Evolutionary conservation across 2,888 invertebrate genomes (phyloP), one percentile per base, ranked within the genome.

Genomic region (Yponomeuta sedellus): DNA sequence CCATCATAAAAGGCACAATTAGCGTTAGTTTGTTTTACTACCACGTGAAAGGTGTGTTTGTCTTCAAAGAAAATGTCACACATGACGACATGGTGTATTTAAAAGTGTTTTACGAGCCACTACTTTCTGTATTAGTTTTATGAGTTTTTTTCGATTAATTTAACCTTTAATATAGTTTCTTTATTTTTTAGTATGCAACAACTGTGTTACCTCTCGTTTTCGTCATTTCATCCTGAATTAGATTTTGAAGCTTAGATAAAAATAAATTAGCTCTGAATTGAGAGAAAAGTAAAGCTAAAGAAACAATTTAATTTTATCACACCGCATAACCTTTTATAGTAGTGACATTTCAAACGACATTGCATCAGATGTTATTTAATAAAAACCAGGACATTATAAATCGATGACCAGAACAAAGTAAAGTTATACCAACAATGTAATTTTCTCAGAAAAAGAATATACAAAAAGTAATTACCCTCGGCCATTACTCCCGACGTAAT

Each of bases 1-100:
- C 77, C 79, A 77, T 84, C 84, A 84, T 88, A 88, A 88, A 88
- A 85, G 79, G 74, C 75, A 84, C 85, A 87, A 88, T 88, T 86
- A 88, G 84, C 80, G 77, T 78, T 76, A 79, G 80, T 84, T 85
- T 87, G 84, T 85, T 87, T 86, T 83, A 83, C 79, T 78, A 77
- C 78, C 74, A 76, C 75, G 74, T 74, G 73, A 75, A 76, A 75
- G 76, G 80, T 74, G 77, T 84, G 82, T 86, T 83, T 82, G 80
- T 82, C 83, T 83, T 84, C 82, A 84, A 85, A 86, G 65, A 69
- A 69, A 80, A 85, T 80, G 82, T 80, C 80, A 84, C 81, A 78
- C 77, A 74, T 66, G 64, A 39, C 12, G 25, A 59, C 20, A 59
- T 22, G 11, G 59, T 22, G 25, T 19, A 6, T 20, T 59, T 19